Conservation (phyloP, 2,797 vertebrate species). For the Dendrocincla tyrannina region DNA sequence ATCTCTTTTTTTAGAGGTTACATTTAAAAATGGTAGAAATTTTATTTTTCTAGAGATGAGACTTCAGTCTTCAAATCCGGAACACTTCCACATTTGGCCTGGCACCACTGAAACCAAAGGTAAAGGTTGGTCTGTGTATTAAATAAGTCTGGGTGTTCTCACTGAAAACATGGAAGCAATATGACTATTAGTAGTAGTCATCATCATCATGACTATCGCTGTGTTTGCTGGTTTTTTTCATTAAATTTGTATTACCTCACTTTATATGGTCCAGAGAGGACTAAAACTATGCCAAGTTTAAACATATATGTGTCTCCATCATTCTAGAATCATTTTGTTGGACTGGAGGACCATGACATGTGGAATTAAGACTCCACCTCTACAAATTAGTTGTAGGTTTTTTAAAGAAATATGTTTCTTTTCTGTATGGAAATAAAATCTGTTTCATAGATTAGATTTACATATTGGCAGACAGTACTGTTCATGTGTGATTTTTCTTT, state of each 20-base stretch:
- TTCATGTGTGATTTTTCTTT: neutral
- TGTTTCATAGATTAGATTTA: neutral
- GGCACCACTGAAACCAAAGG: neutral
- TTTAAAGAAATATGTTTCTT: neutral
- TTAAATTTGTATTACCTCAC: neutral
- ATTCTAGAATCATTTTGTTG: fast-evolving
- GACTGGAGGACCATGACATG: fast-evolving
- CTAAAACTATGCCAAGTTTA: neutral
- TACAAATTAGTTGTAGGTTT: neutral
- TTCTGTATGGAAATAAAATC: neutral
- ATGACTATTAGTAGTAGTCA: neutral
- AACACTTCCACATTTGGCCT: neutral
- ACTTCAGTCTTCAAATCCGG: neutral
- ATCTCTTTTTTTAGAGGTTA: neutral
- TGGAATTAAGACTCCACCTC: neutral
- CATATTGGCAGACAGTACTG: neutral
- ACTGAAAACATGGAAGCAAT: neutral
- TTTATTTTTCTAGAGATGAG: neutral
- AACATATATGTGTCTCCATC: neutral
- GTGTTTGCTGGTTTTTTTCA: neutral
- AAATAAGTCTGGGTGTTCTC: neutral
- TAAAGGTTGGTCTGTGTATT: neutral
- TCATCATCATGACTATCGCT: neutral
- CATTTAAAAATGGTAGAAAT: neutral
- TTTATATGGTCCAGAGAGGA: neutral